Conservation (phyloP, 2,797 vertebrate genomes). For the Peromyscus nudipes region DNA sequence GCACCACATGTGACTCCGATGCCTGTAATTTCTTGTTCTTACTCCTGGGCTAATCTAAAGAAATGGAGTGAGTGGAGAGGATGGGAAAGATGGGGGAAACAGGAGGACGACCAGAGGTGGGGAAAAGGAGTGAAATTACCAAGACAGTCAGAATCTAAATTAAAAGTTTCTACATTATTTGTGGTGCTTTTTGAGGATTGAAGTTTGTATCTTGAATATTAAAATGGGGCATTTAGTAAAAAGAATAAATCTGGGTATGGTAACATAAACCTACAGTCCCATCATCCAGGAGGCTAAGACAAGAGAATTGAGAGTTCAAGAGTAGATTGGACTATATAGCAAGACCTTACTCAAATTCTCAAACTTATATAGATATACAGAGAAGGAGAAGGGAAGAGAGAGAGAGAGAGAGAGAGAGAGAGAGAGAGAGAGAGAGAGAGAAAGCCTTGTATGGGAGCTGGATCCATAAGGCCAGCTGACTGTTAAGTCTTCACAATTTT, state of each 20-base stretch:
- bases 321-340: neutral
- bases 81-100: fast-evolving
- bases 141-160: neutral
- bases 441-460: neutral
- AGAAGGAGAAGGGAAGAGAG: neutral
- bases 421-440: neutral
- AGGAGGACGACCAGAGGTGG: neutral
- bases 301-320: neutral
- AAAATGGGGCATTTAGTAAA: neutral
- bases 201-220: constrained; percentile 8
- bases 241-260: neutral
- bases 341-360: neutral
- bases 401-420: neutral
- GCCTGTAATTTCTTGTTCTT: neutral
- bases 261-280: neutral
- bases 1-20: neutral
- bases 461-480: neutral
- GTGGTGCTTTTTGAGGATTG: neutral
- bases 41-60: neutral
- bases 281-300: neutral
- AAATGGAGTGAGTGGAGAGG: neutral
- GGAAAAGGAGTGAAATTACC: neutral
- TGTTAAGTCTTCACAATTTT: constrained; percentile 37
- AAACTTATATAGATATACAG: neutral
- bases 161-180: neutral